Evolutionary conservation across 1,140 invertebrate genomes (phyloP), one percentile per base, ranked within the genome.

Genomic region (Diabrotica virgifera): DNA sequence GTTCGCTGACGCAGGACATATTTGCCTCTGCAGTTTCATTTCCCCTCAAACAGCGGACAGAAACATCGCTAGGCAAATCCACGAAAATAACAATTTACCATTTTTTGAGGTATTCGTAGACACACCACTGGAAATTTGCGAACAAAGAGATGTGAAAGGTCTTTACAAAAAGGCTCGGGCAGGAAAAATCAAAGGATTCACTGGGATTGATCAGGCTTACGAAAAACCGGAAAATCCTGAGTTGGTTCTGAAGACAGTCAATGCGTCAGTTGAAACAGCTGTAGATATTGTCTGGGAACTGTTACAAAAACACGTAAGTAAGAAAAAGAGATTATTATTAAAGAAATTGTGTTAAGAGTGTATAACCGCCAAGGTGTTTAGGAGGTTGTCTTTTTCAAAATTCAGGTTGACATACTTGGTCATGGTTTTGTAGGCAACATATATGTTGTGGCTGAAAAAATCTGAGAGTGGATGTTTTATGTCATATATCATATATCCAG

Each of bases 61-160:
- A 63, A 89, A 91, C 72, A 87, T 92, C 76, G 96, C 96, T 0
- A 84, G 94, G 57, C 83, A 89, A 67, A 92, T 97, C 59, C 96
- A 98, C 78, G 87, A 90, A 73, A 88, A 94, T 62, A 88, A 88
- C 5, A 89, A 89, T 62, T 79, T 98, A 5, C 90, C 89, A 13
- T 99, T 99, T 81, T 93, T 96, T 76, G 97, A 99, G 81, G 89
- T 98, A 5, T 99, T 95, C 82, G 91, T 99, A 11, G 92, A 98
- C 79, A 97, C 97, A 0, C 94, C 97, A 0, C 77, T 99, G 6
- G 86, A 92, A 61, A 89, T 98, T 4, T 99, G 98, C 81, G 97
- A 99, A 77, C 81, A 91, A 65, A 82, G 98, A 58, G 98, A 99
- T 80, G 92, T 94, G 0, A 99, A 99, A 78, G 97, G 97, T 0